Evolutionary conservation across 2,797 vertebrate species (phyloP).

Genomic region (Fistularia tabacaria): DNA sequence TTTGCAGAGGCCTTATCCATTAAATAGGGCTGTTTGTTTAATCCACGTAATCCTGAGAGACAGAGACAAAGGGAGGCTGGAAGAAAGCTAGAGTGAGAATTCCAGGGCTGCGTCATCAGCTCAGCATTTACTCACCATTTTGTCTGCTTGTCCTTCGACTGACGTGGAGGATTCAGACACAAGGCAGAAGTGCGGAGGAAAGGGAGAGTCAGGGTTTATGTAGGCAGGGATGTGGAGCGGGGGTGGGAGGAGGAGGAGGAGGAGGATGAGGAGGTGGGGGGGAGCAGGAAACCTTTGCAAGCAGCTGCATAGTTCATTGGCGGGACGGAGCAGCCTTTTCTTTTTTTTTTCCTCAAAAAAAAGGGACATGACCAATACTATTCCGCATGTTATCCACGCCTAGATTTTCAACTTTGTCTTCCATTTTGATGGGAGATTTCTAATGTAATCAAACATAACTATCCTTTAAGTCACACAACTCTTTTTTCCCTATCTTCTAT

Average conservation of each 20-base stretch:
- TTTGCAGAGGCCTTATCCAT: constrained; percentile 4
- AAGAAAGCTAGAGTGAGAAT: constrained; percentile 6
- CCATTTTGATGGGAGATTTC: too few relatives aligned
- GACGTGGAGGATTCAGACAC: constrained; percentile 73
- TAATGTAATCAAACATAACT: too few relatives aligned
- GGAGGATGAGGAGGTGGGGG: constrained; percentile 49
- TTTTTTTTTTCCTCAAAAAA: constrained; percentile 4
- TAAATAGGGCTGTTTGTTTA: constrained; percentile 3
- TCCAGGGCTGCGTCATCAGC: constrained; percentile 42
- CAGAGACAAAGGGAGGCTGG: constrained; percentile 12
- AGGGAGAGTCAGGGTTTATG: constrained; percentile 62
- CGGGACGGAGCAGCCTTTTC: constrained; percentile 29
- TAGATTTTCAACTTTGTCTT: not conserved
- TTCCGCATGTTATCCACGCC: constrained; percentile 7
- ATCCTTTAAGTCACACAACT: too few relatives aligned
- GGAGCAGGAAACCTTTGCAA: constrained; percentile 53
- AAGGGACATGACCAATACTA: constrained; percentile 34
- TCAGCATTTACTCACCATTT: constrained; percentile 66
- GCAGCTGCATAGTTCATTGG: constrained; percentile 57
- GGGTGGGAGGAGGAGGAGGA: constrained; percentile 46
- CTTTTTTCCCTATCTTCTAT: too few relatives aligned
- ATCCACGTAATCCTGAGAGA: constrained; percentile 6
- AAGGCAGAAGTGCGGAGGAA: constrained; percentile 65
- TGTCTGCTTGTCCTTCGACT: constrained; percentile 69
- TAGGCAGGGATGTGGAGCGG: constrained; percentile 58